Percentiles rank a stretch among this genome's conserved stretches.
These are phyloP conservation scores for Enteromius unitaeniatus DNA, from an alignment of 2,797 vertebrate genomes.

Conservation along the genomic window DNA sequence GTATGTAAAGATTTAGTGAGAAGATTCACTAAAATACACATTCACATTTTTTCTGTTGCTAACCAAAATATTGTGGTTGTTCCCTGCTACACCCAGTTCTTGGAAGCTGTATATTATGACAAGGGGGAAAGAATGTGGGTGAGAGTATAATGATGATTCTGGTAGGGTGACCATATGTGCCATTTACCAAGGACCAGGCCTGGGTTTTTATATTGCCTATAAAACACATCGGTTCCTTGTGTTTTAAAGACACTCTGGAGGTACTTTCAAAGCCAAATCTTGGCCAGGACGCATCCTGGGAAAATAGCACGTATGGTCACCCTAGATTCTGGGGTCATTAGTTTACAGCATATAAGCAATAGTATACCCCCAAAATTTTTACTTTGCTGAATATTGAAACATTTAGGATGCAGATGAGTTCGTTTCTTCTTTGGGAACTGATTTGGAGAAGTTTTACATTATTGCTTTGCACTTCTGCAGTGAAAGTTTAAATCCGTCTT, in stretches of 20 bases:
- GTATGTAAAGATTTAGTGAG: neutral
- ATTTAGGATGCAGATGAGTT: neutral
- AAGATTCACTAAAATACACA: neutral
- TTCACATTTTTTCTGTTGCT: neutral
- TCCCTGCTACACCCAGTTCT: slow-evolving; percentile 54
- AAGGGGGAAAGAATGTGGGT: slow-evolving; percentile 14
- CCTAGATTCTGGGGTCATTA: neutral
- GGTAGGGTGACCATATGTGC: too few species aligned
- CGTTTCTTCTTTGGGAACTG: neutral
- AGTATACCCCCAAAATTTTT: neutral
- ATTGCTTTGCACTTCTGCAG: neutral
- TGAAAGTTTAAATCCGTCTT: too few species aligned
- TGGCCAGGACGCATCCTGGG: too few species aligned
- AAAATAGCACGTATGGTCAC: too few species aligned
- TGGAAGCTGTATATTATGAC: slow-evolving; percentile 42
- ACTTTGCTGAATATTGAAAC: neutral
- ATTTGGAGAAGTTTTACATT: neutral
- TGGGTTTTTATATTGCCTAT: too few species aligned
- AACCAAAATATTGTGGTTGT: slow-evolving; percentile 34
- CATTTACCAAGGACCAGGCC: too few species aligned
- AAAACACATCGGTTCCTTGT: too few species aligned
- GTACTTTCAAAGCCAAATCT: too few species aligned
- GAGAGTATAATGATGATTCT: slow-evolving; percentile 3
- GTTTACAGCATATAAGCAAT: slow-evolving; percentile 50
- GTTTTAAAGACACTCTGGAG: too few species aligned